phyloP scores from a whole-genome alignment of 2,888 invertebrate genomes.

The Dyspetes luteomarginatus region DNA sequence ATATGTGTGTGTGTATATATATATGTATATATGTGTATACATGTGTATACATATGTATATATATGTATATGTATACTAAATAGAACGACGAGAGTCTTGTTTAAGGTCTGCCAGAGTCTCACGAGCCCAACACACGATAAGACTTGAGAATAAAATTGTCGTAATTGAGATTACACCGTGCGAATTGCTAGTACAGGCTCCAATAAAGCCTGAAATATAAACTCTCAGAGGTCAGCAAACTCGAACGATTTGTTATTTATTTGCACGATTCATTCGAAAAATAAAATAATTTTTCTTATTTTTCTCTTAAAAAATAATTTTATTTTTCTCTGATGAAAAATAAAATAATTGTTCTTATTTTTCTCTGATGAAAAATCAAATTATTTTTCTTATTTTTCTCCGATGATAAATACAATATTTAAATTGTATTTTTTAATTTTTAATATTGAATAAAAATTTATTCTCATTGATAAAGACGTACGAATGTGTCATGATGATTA shows the following conservation, averaged over 20 bases:
- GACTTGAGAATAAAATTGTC: conserved; percentile 27
- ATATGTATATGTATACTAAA: conserved; percentile 25
- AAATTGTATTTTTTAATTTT: conserved; percentile 2
- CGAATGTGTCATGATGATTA: conserved; percentile 35
- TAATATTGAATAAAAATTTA: conserved; percentile 20
- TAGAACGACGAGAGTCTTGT: conserved; percentile 40
- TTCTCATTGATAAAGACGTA: conserved; percentile 39
- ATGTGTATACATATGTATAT: conserved; percentile 12
- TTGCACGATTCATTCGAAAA: neutral
- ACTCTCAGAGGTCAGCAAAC: neutral
- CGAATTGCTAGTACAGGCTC: conserved; percentile 15
- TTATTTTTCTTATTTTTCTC: too few species aligned
- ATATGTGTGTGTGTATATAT: neutral
- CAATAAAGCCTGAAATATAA: conserved; percentile 10
- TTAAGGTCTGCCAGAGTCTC: conserved; percentile 1
- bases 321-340: too few species aligned
- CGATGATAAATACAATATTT: too few species aligned
- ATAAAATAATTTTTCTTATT: neutral
- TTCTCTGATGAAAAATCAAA: too few species aligned
- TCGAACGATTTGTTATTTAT: neutral
- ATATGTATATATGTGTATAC: neutral
- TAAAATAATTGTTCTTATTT: too few species aligned
- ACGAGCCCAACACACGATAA: neutral
- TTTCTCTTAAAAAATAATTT: neutral
- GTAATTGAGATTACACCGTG: conserved; percentile 59